These are phyloP conservation scores for Synaphobranchus kaupii DNA, from an alignment of 2,797 vertebrate genomes.

Conservation along the genomic window DNA sequence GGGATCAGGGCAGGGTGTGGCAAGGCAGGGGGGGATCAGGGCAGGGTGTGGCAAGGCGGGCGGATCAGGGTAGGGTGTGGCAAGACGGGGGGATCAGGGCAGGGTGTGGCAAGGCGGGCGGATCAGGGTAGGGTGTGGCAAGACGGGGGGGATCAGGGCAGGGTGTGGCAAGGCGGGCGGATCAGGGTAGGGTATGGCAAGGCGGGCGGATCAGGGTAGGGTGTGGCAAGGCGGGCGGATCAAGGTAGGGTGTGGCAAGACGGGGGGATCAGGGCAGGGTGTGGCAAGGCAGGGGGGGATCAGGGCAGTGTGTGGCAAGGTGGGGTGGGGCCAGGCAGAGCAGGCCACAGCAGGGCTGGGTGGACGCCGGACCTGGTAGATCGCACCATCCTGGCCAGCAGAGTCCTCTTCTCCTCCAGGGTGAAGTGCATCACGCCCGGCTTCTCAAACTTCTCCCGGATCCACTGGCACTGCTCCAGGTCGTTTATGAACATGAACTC, in stretches of 20 bases:
- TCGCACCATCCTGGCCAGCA: conserved; percentile 84
- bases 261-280: too few relatives aligned
- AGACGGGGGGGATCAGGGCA: too few relatives aligned
- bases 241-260: too few relatives aligned
- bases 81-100: background rate
- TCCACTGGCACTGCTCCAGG: conserved; percentile 93
- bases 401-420: conserved; percentile 82
- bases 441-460: conserved; percentile 88
- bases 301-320: too few relatives aligned
- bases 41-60: background rate
- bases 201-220: background rate
- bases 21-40: too few relatives aligned
- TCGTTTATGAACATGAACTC: conserved; percentile 99
- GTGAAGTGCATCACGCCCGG: conserved; percentile 86
- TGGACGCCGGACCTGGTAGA: conserved; percentile 80
- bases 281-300: background rate
- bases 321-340: background rate
- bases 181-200: too few relatives aligned
- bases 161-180: background rate
- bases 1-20: too few relatives aligned
- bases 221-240: background rate
- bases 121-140: too few relatives aligned
- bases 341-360: background rate
- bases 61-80: too few relatives aligned
- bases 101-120: background rate